Conservation (phyloP, 2,888 invertebrate genomes). For the Schrankia costaestrigalis region DNA sequence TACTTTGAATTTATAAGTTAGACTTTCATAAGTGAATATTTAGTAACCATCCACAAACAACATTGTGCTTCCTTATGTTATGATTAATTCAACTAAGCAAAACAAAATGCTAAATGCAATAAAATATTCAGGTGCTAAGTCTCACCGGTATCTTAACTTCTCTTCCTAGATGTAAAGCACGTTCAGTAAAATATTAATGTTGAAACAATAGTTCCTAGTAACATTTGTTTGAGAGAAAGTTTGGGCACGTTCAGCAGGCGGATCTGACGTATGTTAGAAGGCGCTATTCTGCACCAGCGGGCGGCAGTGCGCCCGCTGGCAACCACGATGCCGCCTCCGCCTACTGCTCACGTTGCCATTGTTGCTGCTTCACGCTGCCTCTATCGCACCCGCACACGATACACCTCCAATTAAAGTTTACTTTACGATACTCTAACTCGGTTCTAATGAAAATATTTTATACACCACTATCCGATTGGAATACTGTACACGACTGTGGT, state of each 20-base stretch:
- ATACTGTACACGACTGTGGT: conserved; percentile 44
- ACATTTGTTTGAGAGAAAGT: conserved; percentile 23
- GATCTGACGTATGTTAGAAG: conserved; percentile 46
- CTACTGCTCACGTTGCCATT: conserved; percentile 68
- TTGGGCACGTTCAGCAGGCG: conserved; percentile 32
- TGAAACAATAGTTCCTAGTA: not conserved
- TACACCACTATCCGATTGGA: conserved; percentile 45
- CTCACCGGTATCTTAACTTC: too few species aligned
- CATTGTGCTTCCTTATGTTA: too few species aligned
- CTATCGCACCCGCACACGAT: conserved; percentile 36
- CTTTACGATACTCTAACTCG: conserved; percentile 53
- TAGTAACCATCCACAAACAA: too few species aligned
- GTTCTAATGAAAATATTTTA: conserved; percentile 55
- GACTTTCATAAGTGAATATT: too few species aligned
- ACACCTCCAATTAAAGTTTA: conserved; percentile 64
- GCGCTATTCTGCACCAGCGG: conserved; percentile 54
- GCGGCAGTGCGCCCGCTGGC: conserved; percentile 57
- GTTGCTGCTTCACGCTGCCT: conserved; percentile 41
- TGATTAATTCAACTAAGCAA: too few species aligned
- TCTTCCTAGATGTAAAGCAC: too few species aligned
- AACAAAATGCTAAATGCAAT: too few species aligned
- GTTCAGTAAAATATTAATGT: not conserved
- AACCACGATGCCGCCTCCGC: conserved; percentile 63
- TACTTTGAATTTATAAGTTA: too few species aligned
- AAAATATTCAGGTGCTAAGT: too few species aligned